Evolutionary conservation across 2,113 vertebrate species (phyloP), one percentile per base, ranked within the genome.

Genomic region (Pholis gunnellus): DNA sequence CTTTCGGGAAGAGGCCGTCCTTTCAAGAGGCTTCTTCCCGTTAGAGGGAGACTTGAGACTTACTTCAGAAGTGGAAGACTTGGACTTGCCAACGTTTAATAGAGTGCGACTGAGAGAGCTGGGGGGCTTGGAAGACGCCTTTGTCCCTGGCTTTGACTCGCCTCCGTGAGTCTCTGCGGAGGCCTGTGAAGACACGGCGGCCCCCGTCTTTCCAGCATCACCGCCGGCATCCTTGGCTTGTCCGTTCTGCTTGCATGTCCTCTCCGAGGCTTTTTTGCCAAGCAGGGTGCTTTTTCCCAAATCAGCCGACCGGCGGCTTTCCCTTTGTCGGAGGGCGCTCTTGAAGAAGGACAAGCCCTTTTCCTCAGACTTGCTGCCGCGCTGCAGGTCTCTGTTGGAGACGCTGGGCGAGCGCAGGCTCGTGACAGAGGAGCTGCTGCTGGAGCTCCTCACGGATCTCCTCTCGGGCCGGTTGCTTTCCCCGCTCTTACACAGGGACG

Each of bases 331-430:
- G 56, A 99, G 94, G 73, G 98, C 98, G 0, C 96, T 97, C 86
- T 97, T 98, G 89, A 99, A 98, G 92, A 99, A 99, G 7, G 98
- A 99, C 86, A 99, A 87, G 0, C 98, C 98, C 72, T 99, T 99
- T 65, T 99, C 98, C 50, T 99, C 98, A 0, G 96, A 97, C 79
- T 97, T 99, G 94, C 97, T 97, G 94, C 96, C 93, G 75, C 97
- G 95, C 89, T 96, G 97, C 70, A 97, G 79, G 10, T 96, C 96
- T 0, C 93, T 96, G 9, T 90, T 64, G 1, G 93, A 95, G 0
- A 91, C 79, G 0, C 94, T 96, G 2, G 97, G 97, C 0, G 98
- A 97, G 2, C 97, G 96, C 82, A 99, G 94, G 91, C 95, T 99
- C 14, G 98, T 97, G 94, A 98, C 96, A 2, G 98, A 99, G 20